Conservation (phyloP, 2,888 invertebrate genomes). For the Tetropium fuscum region DNA sequence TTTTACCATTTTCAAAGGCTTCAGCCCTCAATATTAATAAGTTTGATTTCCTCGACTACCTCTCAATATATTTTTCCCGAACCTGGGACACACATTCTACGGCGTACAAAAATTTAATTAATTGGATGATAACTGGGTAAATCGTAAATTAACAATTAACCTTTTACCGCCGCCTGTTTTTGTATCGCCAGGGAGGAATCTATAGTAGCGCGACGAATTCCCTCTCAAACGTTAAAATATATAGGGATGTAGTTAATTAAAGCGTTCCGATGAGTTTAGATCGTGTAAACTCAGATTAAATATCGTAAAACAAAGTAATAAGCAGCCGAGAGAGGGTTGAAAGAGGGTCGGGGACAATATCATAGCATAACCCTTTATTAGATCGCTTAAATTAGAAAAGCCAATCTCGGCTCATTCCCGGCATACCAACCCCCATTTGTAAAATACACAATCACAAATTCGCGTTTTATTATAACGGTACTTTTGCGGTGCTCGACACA, state of each 20-base stretch:
- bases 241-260: constrained; percentile 56
- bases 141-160: neutral
- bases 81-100: no score
- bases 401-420: constrained; percentile 61
- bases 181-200: neutral
- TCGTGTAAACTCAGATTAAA: constrained; percentile 59
- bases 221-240: constrained; percentile 32
- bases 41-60: no score
- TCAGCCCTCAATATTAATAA: no score
- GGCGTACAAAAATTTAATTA: no score
- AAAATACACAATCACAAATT: constrained; percentile 61
- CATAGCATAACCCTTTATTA: constrained; percentile 60
- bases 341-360: constrained; percentile 55
- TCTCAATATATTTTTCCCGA: no score
- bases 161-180: neutral
- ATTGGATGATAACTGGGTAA: no score
- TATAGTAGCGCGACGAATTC: neutral
- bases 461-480: constrained; percentile 52
- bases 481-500: constrained; percentile 57
- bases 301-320: constrained; percentile 61
- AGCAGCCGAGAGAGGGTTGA: constrained; percentile 53
- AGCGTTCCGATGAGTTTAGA: constrained; percentile 57
- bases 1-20: no score
- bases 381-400: constrained; percentile 64
- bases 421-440: constrained; percentile 60